phyloP scores from a whole-genome alignment of 2,888 invertebrate species.

The Drosophila emarginata region DNA sequence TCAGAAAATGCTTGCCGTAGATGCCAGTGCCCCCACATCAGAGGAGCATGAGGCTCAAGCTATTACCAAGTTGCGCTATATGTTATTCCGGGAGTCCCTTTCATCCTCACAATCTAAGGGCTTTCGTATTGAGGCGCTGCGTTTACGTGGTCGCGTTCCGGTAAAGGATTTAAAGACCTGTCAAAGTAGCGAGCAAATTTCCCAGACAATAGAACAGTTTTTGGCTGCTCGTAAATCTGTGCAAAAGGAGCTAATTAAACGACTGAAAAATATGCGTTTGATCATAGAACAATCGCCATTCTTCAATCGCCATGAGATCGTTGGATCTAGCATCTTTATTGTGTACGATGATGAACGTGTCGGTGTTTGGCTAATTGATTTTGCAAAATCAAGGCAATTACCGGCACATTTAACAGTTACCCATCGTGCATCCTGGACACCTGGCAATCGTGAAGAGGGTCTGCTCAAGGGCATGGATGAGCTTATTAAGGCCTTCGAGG shows the following conservation, averaged over 20 bases:
- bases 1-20: slow-evolving; percentile 97
- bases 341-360: slow-evolving; percentile 94
- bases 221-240: slow-evolving; percentile 86
- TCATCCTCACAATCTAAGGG: slow-evolving; percentile 96
- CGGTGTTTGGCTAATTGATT: slow-evolving; percentile 98
- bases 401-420: slow-evolving; percentile 87
- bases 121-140: slow-evolving; percentile 97
- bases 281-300: slow-evolving; percentile 92
- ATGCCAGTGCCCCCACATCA: slow-evolving; percentile 92
- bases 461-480: slow-evolving; percentile 96
- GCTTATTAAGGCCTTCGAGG: slow-evolving; percentile 88
- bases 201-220: slow-evolving; percentile 89
- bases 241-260: slow-evolving; percentile 87
- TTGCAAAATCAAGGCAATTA: slow-evolving; percentile 94
- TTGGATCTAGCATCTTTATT: slow-evolving; percentile 96
- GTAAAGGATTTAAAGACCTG: slow-evolving; percentile 95
- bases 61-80: slow-evolving; percentile 97
- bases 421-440: slow-evolving; percentile 92
- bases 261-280: slow-evolving; percentile 89
- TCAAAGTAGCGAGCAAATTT: slow-evolving; percentile 89
- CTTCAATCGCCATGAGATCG: slow-evolving; percentile 94
- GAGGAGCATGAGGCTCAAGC: slow-evolving; percentile 92
- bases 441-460: slow-evolving; percentile 99
- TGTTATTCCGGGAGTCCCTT: slow-evolving; percentile 96
- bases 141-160: slow-evolving; percentile 91